phyloP scores from a whole-genome alignment of 2,113 vertebrate species.

The Aramus guarauna region DNA sequence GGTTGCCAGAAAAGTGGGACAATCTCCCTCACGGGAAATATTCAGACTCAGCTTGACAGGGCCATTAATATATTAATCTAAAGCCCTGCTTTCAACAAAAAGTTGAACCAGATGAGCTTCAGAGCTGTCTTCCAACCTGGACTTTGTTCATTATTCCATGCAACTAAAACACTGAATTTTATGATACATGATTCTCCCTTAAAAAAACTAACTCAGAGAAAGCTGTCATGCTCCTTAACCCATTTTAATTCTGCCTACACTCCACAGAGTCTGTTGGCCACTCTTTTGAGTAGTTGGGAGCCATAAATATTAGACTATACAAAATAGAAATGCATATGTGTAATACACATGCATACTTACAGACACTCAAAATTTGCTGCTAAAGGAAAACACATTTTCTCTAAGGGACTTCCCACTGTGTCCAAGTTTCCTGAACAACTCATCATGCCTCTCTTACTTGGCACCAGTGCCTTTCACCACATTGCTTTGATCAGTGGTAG shows the following conservation, averaged over 20 bases:
- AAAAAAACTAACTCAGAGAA: neutral
- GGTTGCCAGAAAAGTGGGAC: neutral
- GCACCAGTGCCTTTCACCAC: neutral
- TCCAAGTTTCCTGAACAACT: neutral
- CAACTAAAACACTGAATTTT: neutral
- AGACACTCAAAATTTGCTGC: neutral
- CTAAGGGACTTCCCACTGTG: neutral
- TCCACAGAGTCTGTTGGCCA: neutral
- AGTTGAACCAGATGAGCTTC: neutral
- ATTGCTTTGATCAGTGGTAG: neutral
- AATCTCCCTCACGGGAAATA: neutral
- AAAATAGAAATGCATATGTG: neutral
- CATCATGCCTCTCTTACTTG: neutral
- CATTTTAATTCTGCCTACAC: neutral
- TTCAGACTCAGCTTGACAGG: neutral
- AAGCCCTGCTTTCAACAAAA: neutral
- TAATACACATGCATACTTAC: neutral
- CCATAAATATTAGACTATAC: neutral
- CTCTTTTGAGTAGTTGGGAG: neutral
- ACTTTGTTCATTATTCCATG: neutral
- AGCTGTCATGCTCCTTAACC: neutral
- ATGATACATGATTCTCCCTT: neutral
- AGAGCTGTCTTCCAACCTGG: neutral
- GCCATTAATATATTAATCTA: neutral
- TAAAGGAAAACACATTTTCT: neutral